Evolutionary conservation across 2,888 invertebrate genomes (phyloP), one percentile per base, ranked within the genome.

Genomic region (Cephus pygmeus): DNA sequence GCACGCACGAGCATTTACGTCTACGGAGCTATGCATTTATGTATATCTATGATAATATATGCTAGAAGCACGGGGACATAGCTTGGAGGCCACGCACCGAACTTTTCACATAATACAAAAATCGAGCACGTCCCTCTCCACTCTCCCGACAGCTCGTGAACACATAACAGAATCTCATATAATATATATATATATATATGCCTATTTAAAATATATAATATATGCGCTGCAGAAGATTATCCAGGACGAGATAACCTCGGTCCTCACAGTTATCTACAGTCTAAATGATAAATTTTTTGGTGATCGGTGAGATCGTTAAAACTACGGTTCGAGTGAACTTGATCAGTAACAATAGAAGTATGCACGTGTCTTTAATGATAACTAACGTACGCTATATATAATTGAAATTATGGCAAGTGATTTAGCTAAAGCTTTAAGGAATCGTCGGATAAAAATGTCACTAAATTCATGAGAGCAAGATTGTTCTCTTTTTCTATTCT

Each of bases 161-260:
- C 74, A 74, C 74, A 77, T 78, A 69, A 34, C 76, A 36, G 74
- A 80, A 79, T 82, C 80, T 76, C 80, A 76, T 77, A 76, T 71
- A 36, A 34, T 71, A 76, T 73, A 69, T 69, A 76, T 76, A 79
- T 36, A 40, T 76, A 79, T 40, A 40, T 69, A 56, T 23, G 56
- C 56, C 56, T 56, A 56, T 56, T 56, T 56, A 56, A 56, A 56
- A 56, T 56, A 56, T 56, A 56, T 56, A 56, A 56, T 56, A 56
- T 56, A 56, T 56, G 56, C 56, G 56, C 56, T 23, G 56, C 56
- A 23, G 56, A 56, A 56, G 56, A 56, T 56, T 56, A 56, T 23
- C 23, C 56, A 56, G 23, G 23, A 56, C 23, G 56, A 23, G 56
- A 56, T 56, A 56, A 23, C 9, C 56, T 56, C 56, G 23, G 6